Conservation (phyloP, 1,140 invertebrate genomes). For the Neodiprion pinetum region DNA sequence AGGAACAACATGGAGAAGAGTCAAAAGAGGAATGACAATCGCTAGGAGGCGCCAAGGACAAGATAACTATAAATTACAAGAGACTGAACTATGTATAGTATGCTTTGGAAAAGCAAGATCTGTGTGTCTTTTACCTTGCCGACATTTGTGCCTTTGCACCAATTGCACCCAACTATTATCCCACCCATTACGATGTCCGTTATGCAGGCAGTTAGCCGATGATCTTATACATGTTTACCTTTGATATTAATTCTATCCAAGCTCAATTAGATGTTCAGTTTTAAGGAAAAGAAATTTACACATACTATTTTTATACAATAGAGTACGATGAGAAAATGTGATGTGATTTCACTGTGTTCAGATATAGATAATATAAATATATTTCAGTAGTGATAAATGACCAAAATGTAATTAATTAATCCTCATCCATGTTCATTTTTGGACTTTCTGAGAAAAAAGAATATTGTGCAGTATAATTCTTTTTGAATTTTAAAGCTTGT, state of each 20-base stretch:
- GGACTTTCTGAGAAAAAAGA: too few species aligned
- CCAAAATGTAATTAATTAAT: too few species aligned
- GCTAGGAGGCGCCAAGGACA: background rate
- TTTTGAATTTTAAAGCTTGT: too few species aligned
- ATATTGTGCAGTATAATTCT: too few species aligned
- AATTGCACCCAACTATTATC: slow-evolving; percentile 10
- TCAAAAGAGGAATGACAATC: background rate
- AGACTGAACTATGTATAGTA: slow-evolving; percentile 22
- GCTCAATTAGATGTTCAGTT: background rate
- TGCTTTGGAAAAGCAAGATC: slow-evolving; percentile 16
- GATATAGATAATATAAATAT: slow-evolving; percentile 7
- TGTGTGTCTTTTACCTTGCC: slow-evolving; percentile 23
- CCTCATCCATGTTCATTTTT: too few species aligned
- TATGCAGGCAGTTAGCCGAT: slow-evolving; percentile 15
- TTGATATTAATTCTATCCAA: slow-evolving; percentile 6
- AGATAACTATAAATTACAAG: background rate
- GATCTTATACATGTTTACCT: slow-evolving; percentile 19
- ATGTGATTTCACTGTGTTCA: slow-evolving; percentile 7
- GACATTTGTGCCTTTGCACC: slow-evolving; percentile 22
- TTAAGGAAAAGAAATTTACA: background rate
- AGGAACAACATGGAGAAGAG: background rate
- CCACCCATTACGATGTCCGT: slow-evolving; percentile 4
- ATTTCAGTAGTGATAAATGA: background rate
- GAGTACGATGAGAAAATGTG: background rate
- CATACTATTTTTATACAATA: slow-evolving; percentile 9